Evolutionary conservation across 1,140 invertebrate genomes (phyloP).

Genomic region (Vanessa atalanta): DNA sequence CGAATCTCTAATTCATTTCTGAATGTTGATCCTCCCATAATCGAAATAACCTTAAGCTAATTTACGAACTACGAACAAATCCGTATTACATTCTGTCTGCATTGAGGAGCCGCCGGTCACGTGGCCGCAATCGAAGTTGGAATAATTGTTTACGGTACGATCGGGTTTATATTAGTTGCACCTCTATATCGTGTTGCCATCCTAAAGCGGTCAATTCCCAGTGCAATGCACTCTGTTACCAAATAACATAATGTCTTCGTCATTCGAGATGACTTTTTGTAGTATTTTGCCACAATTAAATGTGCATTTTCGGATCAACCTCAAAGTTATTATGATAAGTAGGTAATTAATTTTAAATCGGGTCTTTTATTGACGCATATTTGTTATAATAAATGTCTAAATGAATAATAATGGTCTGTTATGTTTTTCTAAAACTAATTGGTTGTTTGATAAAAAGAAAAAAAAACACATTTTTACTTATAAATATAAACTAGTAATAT

Average conservation of each 20-base stretch:
- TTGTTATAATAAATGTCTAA: conserved; percentile 53
- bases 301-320: conserved; percentile 55
- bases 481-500: conserved; percentile 8
- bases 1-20: conserved; percentile 35
- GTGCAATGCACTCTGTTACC: conserved; percentile 70
- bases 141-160: conserved; percentile 61
- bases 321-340: conserved; percentile 68
- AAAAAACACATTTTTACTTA: background rate
- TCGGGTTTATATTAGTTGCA: conserved; percentile 54
- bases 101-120: conserved; percentile 45
- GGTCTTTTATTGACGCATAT: conserved; percentile 55
- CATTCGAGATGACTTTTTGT: conserved; percentile 61
- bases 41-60: conserved; percentile 37
- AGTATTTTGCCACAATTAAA: conserved; percentile 68
- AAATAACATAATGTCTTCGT: conserved; percentile 70
- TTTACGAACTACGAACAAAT: conserved; percentile 20
- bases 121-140: conserved; percentile 52
- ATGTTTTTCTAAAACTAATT: conserved; percentile 51
- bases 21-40: conserved; percentile 32
- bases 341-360: conserved; percentile 72
- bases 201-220: conserved; percentile 65
- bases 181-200: conserved; percentile 55
- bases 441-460: conserved; percentile 19
- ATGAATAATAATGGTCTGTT: conserved; percentile 48
- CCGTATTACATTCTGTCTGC: background rate